Percentiles rank a stretch among this genome's conserved stretches.
Evolutionary conservation across 2,113 vertebrate species (phyloP).

Genomic region (Thomomys bottae): DNA sequence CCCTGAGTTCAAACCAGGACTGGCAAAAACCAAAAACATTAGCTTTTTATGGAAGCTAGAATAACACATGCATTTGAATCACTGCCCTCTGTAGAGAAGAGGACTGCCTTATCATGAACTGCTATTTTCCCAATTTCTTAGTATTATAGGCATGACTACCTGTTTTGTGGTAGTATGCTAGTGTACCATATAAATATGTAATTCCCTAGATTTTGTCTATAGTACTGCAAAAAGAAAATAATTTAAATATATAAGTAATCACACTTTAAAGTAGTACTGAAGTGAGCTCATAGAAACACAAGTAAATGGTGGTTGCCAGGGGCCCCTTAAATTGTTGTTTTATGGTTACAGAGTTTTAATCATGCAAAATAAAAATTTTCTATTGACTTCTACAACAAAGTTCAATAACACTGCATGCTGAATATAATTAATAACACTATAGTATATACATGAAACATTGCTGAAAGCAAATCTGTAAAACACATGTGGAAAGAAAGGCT

Average conservation of each 20-base stretch:
- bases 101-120: no score
- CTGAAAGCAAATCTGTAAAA: neutral
- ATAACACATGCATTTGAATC: no score
- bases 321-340: neutral
- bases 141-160: no score
- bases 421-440: neutral
- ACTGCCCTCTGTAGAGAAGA: no score
- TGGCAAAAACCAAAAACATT: no score
- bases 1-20: no score
- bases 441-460: neutral
- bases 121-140: no score
- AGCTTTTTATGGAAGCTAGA: no score
- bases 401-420: neutral
- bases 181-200: no score
- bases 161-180: no score
- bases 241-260: no score
- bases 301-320: neutral
- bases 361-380: neutral
- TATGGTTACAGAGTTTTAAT: neutral
- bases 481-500: neutral
- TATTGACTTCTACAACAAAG: neutral
- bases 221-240: neutral
- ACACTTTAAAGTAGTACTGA: neutral
- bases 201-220: no score
- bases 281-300: slow-evolving; percentile 32